Evolutionary conservation across 2,113 vertebrate genomes (phyloP), one percentile per base, ranked within the genome.

Genomic region (Stigmatopora nigra): DNA sequence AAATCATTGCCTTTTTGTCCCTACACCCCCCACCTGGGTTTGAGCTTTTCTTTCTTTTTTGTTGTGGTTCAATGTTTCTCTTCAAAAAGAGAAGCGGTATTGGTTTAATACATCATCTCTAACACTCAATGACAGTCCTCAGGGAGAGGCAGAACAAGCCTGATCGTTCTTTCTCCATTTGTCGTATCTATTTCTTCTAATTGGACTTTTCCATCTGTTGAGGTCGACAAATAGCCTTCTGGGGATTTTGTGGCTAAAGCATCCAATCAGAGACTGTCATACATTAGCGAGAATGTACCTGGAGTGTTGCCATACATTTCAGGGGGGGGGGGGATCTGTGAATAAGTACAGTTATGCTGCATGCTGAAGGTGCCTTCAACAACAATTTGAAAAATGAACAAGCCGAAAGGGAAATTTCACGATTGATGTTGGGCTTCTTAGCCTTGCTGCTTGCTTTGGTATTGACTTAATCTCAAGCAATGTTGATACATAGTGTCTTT

Each of bases 151-250:
- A 51, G 64, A 66, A 61, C 53, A 31, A 75, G 67, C 71, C 57
- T 63, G 70, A 81, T 77, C 31, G 17, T 67, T 77, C 67, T 51
- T 63, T 69, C 73, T 66, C 69, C 64, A 71, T 79, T 78, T 76
- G 64, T 71, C 62, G 68, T 67, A 65, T 81, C 85, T 60, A 66
- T 76, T 79, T 10, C 76, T 81, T 81, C 83, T 89, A 89, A 89
- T 86, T 89, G 86, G 87, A 79, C 84, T 79, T 67, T 73, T 87
- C 84, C 86, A 87, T 87, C 87, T 87, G 84, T 79, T 81, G 77
- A 73, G 83, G 81, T 73, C 76, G 72, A 66, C 76, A 71, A 81
- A 78, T 57, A 76, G 72, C 76, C 84, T 83, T 81, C 25, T 66
- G 78, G 82, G 83, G 64, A 80, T 58, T 76, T 61, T 73, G 55